phyloP scores from a whole-genome alignment of 2,797 vertebrate species.

The Dermochelys coriacea region DNA sequence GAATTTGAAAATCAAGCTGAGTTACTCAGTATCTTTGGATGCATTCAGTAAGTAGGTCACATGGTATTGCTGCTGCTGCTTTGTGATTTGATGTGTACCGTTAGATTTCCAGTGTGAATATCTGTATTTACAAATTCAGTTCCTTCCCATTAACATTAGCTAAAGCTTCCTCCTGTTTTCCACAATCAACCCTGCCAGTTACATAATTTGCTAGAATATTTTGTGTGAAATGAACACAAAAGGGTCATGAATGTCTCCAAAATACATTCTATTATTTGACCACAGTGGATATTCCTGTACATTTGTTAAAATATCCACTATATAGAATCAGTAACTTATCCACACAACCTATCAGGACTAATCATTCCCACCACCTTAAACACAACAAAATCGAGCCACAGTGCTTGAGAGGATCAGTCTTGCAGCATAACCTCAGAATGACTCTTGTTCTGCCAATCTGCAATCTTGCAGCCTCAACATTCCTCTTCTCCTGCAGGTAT shows the following conservation, averaged over 20 bases:
- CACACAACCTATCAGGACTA: fast-evolving
- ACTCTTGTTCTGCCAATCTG: not conserved
- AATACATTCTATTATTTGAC: not conserved
- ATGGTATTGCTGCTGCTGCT: not conserved
- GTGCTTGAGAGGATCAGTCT: not conserved
- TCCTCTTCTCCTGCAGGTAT: not conserved
- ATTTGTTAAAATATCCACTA: not conserved
- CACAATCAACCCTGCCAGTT: not conserved
- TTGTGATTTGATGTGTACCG: not conserved
- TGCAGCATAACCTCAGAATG: not conserved
- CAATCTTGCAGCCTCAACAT: not conserved
- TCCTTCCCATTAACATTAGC: not conserved
- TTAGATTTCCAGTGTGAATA: not conserved
- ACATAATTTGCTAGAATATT: not conserved
- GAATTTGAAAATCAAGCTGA: not conserved
- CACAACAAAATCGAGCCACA: not conserved
- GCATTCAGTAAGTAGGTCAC: not conserved
- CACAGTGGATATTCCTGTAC: not conserved
- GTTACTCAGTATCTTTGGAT: not conserved
- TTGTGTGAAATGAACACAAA: not conserved
- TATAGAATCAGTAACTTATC: not conserved
- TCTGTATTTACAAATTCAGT: not conserved
- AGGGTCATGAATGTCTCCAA: not conserved
- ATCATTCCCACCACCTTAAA: not conserved
- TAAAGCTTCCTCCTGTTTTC: not conserved